Evolutionary conservation across 2,888 invertebrate genomes (phyloP), one percentile per base, ranked within the genome.

Genomic region (Entomobrya multifasciata): DNA sequence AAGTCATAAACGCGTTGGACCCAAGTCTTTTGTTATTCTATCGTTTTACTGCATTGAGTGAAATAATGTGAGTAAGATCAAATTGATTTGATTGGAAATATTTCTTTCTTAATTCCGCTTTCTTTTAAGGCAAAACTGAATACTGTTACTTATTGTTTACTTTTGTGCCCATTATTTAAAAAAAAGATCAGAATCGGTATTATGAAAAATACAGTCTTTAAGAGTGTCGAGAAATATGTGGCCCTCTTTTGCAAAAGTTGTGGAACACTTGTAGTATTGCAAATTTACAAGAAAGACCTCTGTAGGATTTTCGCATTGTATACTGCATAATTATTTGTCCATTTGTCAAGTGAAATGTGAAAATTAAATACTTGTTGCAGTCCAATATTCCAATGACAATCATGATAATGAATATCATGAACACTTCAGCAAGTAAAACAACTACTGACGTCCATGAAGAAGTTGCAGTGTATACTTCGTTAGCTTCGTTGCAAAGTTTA

Each of bases 161-260:
- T n/a, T n/a, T n/a, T n/a, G n/a, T n/a, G n/a, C n/a, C n/a, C n/a
- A 62, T n/a, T 52, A 52, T 17, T 52, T 1, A 57, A 22, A 36
- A 62, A 30, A 62, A n/a, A n/a, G 36, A 30, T n/a, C 30, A 62
- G 36, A 62, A 17, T 62, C 36, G 62, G 62, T 44, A 57, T 79
- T 41, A 13, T 22, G 52, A 80, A 67, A 62, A 67, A 67, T 52
- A 67, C 81, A 81, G 81, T 81, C 81, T 82, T 82, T 82, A 49
- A 82, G 44, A 81, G 81, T 81, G 81, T 81, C 81, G 57, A 81
- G 81, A 81, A 72, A 52, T 55, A 62, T 57, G 17, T 76, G 76
- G 52, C 74, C 70, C 25, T 57, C 17, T 25, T 60, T 25, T 30
- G 57, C 67, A 67, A 44, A 65, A 41, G 72, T 27, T 36, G 8